Evolutionary conservation across 2,797 vertebrate species (phyloP).

Genomic region (Apogon hyalosoma): DNA sequence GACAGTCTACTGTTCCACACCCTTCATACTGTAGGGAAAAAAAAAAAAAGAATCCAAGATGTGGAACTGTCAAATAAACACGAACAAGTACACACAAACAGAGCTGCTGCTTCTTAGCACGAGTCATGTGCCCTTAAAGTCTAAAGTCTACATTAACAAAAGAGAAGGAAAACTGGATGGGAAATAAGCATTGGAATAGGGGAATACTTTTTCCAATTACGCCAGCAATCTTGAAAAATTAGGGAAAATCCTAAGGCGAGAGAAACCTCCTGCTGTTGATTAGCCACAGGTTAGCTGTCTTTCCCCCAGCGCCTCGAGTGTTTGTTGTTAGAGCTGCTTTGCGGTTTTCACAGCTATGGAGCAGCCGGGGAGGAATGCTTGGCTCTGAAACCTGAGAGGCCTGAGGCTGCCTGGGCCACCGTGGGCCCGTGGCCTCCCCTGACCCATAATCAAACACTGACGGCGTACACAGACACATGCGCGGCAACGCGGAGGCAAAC

Average conservation of each 20-base stretch:
- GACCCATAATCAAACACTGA: slow-evolving; percentile 72
- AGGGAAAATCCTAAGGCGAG: slow-evolving; percentile 31
- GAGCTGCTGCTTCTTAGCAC: slow-evolving; percentile 37
- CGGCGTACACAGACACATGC: slow-evolving; percentile 45
- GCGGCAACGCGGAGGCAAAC: slow-evolving; percentile 14
- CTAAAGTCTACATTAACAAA: slow-evolving; percentile 35
- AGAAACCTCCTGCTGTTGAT: slow-evolving; percentile 69
- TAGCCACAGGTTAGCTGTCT: slow-evolving; percentile 68
- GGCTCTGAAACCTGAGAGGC: slow-evolving; percentile 81
- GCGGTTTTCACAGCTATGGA: slow-evolving; percentile 86
- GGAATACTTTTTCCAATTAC: slow-evolving; percentile 29
- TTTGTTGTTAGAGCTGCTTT: slow-evolving; percentile 83
- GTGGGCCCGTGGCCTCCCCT: slow-evolving; percentile 71
- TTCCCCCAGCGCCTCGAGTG: slow-evolving; percentile 68
- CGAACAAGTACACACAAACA: slow-evolving; percentile 50
- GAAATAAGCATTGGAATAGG: neutral
- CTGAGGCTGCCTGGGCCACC: slow-evolving; percentile 72
- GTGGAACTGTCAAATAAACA: slow-evolving; percentile 67
- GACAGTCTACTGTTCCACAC: slow-evolving; percentile 43
- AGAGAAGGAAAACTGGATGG: neutral
- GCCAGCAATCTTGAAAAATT: slow-evolving; percentile 22
- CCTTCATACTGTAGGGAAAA: slow-evolving; percentile 29
- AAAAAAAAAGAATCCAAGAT: slow-evolving; percentile 37
- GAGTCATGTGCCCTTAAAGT: slow-evolving; percentile 43
- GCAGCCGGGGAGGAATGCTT: slow-evolving; percentile 81